Evolutionary conservation across 2,888 invertebrate species (phyloP).

Genomic region (Platycheirus albimanus): DNA sequence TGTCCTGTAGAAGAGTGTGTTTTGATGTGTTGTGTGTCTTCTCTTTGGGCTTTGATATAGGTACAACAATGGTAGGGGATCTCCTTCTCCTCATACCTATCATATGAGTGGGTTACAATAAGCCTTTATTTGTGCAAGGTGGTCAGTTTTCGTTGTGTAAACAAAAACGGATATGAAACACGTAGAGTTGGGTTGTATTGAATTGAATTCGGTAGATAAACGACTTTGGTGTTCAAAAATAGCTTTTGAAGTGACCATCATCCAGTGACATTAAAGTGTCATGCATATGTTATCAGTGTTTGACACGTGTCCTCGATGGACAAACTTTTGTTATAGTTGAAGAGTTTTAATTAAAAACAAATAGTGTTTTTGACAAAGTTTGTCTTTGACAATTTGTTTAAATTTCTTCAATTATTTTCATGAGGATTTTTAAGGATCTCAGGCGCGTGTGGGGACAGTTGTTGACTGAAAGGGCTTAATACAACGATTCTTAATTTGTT

Average conservation of each 20-base stretch:
- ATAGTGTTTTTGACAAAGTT: background rate
- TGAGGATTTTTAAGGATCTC: too few relatives aligned
- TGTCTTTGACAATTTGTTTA: background rate
- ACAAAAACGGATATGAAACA: constrained; percentile 45
- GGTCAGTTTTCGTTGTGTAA: constrained; percentile 62
- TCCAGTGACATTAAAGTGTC: constrained; percentile 39
- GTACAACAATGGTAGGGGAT: constrained; percentile 2
- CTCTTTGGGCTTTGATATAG: constrained; percentile 19
- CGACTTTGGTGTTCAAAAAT: constrained; percentile 13
- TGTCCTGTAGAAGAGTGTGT: constrained; percentile 8
- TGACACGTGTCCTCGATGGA: constrained; percentile 38
- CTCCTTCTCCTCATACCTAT: too few relatives aligned
- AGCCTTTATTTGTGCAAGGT: constrained; percentile 59
- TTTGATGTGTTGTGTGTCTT: constrained; percentile 10
- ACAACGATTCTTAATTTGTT: too few relatives aligned
- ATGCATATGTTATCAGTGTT: constrained; percentile 14
- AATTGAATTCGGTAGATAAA: constrained; percentile 31
- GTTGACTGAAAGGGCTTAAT: too few relatives aligned
- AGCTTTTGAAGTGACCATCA: constrained; percentile 26
- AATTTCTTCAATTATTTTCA: background rate
- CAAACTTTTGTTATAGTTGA: background rate
- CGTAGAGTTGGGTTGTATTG: constrained; percentile 9
- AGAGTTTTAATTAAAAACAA: constrained; percentile 47
- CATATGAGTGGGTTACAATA: constrained; percentile 24
- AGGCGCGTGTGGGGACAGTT: too few relatives aligned